A percentile compares a stretch with the other conserved stretches of the same genome.
phyloP scores from a whole-genome alignment of 1,140 invertebrate genomes.

The Tetragonula clypearis region DNA sequence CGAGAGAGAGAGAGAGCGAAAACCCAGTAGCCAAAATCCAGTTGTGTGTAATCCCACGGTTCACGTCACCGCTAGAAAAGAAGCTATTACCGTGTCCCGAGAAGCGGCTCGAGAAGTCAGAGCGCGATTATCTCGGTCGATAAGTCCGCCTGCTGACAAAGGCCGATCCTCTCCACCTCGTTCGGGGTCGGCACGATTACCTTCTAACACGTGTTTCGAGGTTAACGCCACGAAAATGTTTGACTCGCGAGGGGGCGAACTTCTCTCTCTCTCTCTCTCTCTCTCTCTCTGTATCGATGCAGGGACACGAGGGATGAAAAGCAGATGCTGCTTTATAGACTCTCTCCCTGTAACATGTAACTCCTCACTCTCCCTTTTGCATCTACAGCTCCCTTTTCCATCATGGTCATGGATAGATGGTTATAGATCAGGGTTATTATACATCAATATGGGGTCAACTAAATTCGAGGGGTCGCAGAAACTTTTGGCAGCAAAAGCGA shows the following conservation, averaged over 20 bases:
- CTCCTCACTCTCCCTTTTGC: background rate
- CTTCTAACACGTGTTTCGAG: conserved; percentile 63
- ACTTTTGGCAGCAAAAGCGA: too few species aligned
- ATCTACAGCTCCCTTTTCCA: too few species aligned
- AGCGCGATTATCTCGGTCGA: conserved; percentile 17
- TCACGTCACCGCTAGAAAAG: background rate
- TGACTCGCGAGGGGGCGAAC: conserved; percentile 49
- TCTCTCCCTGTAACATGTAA: too few species aligned
- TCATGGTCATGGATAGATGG: too few species aligned
- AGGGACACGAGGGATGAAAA: conserved; percentile 31
- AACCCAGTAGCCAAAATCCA: background rate
- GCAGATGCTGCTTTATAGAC: conserved; percentile 20
- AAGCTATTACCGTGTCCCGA: background rate
- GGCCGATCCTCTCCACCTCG: background rate
- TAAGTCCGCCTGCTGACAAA: background rate
- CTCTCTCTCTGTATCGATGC: background rate
- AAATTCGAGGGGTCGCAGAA: too few species aligned
- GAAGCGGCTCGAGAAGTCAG: conserved; percentile 5
- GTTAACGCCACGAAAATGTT: conserved; percentile 71
- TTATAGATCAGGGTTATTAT: too few species aligned
- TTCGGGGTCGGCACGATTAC: conserved; percentile 22
- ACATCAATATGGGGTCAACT: too few species aligned
- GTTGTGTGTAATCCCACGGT: background rate
- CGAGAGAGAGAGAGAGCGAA: too few species aligned
- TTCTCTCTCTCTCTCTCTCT: too few species aligned